Percentiles rank a stretch among this genome's conserved stretches.
Conservation (phyloP, 2,113 vertebrate species). For the Trogon surrucura region DNA sequence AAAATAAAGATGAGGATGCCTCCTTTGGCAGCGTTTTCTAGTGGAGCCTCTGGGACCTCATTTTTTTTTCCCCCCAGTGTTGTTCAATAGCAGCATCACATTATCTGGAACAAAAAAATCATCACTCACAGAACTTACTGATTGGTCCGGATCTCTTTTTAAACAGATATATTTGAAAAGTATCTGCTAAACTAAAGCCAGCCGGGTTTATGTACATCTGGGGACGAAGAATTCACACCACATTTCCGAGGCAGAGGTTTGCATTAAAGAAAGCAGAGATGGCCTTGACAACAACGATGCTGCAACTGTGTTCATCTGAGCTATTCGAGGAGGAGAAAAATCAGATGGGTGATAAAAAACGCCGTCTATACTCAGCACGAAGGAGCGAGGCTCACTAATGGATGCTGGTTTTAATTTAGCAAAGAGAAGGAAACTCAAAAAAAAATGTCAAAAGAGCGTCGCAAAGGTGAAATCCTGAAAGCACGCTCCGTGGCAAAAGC, state of each 20-base stretch:
- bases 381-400: not conserved
- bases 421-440: not conserved
- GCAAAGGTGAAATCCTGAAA: not conserved
- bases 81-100: not conserved
- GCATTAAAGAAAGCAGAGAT: not conserved
- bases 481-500: not conserved
- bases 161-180: not conserved
- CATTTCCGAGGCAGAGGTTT: not conserved
- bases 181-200: not conserved
- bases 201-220: not conserved
- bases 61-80: not conserved
- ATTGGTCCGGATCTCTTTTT: not conserved
- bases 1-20: not conserved
- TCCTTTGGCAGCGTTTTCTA: not conserved
- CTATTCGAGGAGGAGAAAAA: not conserved
- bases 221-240: not conserved
- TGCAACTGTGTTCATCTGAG: not conserved
- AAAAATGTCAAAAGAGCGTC: not conserved
- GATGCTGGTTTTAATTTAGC: not conserved
- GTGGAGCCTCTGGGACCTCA: not conserved
- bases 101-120: not conserved
- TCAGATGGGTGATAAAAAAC: not conserved
- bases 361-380: not conserved
- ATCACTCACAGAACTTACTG: not conserved
- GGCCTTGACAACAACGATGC: not conserved